Conservation (phyloP, 1,140 invertebrate species). For the Propsilocerus akamusi region DNA sequence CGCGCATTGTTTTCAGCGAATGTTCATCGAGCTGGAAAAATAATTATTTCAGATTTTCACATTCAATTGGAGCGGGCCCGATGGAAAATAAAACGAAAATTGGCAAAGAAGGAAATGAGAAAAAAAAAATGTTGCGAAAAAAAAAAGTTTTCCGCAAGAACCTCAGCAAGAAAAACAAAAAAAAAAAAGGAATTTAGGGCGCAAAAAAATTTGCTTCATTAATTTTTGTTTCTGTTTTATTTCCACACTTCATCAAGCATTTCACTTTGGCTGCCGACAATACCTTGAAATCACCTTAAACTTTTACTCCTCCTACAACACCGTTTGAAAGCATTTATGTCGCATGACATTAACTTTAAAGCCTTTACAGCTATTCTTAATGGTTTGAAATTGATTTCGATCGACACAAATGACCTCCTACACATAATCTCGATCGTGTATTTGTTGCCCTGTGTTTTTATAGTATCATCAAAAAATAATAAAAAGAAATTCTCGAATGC, state of each 20-base stretch:
- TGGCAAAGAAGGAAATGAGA: neutral
- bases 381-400: too few species aligned
- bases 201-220: slow-evolving; percentile 3
- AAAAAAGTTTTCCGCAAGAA: neutral
- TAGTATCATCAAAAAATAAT: slow-evolving; percentile 2
- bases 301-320: neutral
- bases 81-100: neutral
- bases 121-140: neutral
- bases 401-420: too few species aligned
- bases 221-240: slow-evolving; percentile 2
- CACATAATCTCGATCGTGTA: too few species aligned
- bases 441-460: neutral
- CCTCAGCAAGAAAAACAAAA: neutral
- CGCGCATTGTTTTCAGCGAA: too few species aligned
- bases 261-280: neutral
- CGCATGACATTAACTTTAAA: too few species aligned
- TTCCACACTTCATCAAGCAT: slow-evolving; percentile 3
- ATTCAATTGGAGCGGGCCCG: neutral
- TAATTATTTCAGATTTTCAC: slow-evolving; percentile 4
- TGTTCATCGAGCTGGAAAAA: neutral
- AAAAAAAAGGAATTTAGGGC: neutral
- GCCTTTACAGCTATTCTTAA: too few species aligned
- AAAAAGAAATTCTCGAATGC: neutral
- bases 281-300: slow-evolving; percentile 3
- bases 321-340: too few species aligned